Evolutionary conservation across 2,797 vertebrate species (phyloP).

Genomic region (Enoplosus armatus): DNA sequence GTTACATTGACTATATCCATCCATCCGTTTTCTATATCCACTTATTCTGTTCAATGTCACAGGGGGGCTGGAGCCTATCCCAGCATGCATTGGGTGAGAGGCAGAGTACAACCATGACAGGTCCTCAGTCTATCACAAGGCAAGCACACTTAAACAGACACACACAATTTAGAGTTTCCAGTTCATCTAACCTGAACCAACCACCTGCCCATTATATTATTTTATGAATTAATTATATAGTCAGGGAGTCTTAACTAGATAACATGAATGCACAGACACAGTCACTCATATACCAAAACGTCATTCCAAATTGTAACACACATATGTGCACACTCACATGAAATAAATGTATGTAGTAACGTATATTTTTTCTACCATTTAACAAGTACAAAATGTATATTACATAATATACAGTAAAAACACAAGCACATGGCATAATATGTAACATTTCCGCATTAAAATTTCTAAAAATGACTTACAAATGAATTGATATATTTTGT

Average conservation of each 20-base stretch:
- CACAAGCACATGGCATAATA: neutral
- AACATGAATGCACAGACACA: neutral
- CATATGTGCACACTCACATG: neutral
- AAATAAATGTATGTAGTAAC: neutral
- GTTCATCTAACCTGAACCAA: neutral
- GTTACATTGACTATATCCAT: conserved; percentile 33
- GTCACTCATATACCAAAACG: neutral
- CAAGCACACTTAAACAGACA: conserved; percentile 14
- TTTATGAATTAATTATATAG: neutral
- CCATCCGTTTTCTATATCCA: conserved; percentile 42
- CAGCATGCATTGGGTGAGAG: conserved; percentile 14
- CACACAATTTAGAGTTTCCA: conserved; percentile 21
- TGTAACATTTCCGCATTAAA: no score
- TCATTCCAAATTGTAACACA: neutral
- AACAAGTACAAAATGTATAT: neutral
- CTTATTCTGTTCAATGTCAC: conserved; percentile 46
- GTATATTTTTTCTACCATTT: neutral
- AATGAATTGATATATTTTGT: no score
- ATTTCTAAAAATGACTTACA: no score
- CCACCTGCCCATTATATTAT: neutral
- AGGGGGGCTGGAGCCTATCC: conserved; percentile 21
- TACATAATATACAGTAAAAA: neutral
- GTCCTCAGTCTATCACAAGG: conserved; percentile 28
- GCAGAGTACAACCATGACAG: conserved; percentile 7
- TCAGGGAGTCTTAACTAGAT: neutral